Base-by-base conservation (phyloP, 2,113 vertebrate species). In the Benitochromis conjunctus region DNA sequence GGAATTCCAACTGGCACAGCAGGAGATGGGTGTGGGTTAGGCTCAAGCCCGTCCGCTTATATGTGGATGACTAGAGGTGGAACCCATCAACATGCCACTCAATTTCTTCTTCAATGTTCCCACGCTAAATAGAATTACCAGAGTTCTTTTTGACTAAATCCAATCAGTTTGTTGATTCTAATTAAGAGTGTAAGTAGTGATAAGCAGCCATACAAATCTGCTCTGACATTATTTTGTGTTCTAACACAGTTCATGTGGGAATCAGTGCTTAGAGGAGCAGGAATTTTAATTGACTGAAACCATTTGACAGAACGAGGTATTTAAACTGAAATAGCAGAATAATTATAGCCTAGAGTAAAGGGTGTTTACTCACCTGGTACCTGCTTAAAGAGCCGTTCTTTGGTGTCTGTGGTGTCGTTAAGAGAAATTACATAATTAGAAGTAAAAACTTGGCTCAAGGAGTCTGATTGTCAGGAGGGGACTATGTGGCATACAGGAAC, bases 211-310 rank as follows among this genome's bases (percentile, higher is more conserved):
- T 60, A 16, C 58, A 4, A 51, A 84, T 71, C 31, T 18, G 16
- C 24, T 79, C 48, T 56, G 38, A 41, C 19, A 12, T 46, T 5
- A 84, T 14, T 54, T 54, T 19, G 24, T 57, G 24, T 36, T 48
- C n/a, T 19, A 71, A 24, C 43, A n/a, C 16, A 58, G 18, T 53
- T 81, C 1, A 7, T 43, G 56, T 51, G 51, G 55, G 36, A 66
- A 21, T 85, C 29, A 26, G 18, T 16, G 9, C 31, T 83, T 4
- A 9, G 54, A 82, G 64, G 13, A 46, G 24, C 16, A 82, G 86
- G 92, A 88, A 88, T 92, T 91, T 90, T 78, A 91, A 91, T 85
- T 91, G 80, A 57, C 57, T 24, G n/a, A 83, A 36, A 80, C 74
- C 54, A 19, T 80, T 85, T 69, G 24, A 77, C 41, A 74, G 53